Evolutionary conservation across 2,113 vertebrate genomes (phyloP), one percentile per base, ranked within the genome.

Genomic region (Camelus bactrianus): DNA sequence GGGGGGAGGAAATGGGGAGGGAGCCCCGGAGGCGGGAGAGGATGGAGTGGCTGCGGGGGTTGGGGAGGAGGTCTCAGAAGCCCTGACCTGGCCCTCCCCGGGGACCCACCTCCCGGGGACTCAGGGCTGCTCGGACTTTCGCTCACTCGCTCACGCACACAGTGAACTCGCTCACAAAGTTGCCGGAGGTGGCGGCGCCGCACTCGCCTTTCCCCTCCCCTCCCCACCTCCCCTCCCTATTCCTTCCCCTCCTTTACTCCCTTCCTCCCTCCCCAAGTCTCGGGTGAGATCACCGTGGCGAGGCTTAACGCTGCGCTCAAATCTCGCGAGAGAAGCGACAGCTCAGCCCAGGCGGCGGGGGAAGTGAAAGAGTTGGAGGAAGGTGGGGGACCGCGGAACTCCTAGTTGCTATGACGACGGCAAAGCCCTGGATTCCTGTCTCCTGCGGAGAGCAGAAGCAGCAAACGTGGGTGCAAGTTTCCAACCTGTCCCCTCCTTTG

Each of bases 151-250:
- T 96, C 96, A 67, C 70, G 84, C 97, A 79, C 87, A 91, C 89
- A 92, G 98, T 93, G 92, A 98, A 98, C 98, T 98, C 98, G 98
- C 97, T 97, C 98, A 98, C 98, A 98, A 98, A 98, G 98, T 98
- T 98, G 97, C 96, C 77, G 96, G 92, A 89, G 84, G 92, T 73
- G 94, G 96, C 70, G 70, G 94, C 90, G 92, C 94, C 11, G 76
- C 91, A 2, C 94, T 95, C 91, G 97, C 97, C 91, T 95, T 85
- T 79, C 90, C 69, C 56, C 73, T 72, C 95, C 77, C 42, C 46
- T 22, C 8, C 28, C 80, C 72, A 46, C 84, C 58, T 48, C 88
- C 93, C 85, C 54, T 28, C 95, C 87, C 82, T 92, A n/a, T 35
- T 42, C 70, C 90, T 67, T n/a, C 91, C 67, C 60, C 89, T 60